Evolutionary conservation across 2,888 invertebrate species (phyloP).

Genomic region (Sialis fuliginosa): DNA sequence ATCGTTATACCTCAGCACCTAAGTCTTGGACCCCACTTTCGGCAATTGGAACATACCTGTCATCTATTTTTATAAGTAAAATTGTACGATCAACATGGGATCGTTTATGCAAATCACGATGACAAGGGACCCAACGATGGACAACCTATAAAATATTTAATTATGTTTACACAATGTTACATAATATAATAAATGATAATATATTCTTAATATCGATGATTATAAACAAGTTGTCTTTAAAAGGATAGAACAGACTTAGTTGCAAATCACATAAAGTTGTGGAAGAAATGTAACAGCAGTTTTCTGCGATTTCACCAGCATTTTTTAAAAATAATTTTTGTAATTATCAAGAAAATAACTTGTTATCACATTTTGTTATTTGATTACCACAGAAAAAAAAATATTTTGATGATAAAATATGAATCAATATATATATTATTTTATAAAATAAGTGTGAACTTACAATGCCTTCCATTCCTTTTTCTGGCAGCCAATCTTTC

Average conservation of each 20-base stretch:
- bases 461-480: conserved; percentile 83
- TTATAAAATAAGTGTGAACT: conserved; percentile 12
- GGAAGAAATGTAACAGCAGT: too few species aligned
- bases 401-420: not conserved
- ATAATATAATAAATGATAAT: too few species aligned
- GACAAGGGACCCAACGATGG: conserved; percentile 88
- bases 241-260: too few species aligned
- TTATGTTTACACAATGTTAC: too few species aligned
- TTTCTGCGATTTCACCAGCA: too few species aligned
- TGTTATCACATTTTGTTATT: not conserved
- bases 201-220: too few species aligned
- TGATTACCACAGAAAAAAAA: conserved; percentile 1
- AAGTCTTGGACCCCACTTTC: conserved; percentile 72
- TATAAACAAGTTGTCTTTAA: too few species aligned
- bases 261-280: too few species aligned
- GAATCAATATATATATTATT: not conserved
- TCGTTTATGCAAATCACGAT: conserved; percentile 68
- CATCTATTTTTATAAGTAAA: conserved; percentile 80
- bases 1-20: conserved; percentile 40
- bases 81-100: conserved; percentile 88
- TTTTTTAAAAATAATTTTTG: too few species aligned
- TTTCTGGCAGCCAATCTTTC: conserved; percentile 78
- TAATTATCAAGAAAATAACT: too few species aligned
- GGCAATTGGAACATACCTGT: conserved; percentile 82
- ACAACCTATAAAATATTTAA: conserved; percentile 41